A percentile compares a stretch with the other conserved stretches of the same genome.
Conservation (phyloP, 1,140 invertebrate genomes). For the Pseudobourletiella spinata region DNA sequence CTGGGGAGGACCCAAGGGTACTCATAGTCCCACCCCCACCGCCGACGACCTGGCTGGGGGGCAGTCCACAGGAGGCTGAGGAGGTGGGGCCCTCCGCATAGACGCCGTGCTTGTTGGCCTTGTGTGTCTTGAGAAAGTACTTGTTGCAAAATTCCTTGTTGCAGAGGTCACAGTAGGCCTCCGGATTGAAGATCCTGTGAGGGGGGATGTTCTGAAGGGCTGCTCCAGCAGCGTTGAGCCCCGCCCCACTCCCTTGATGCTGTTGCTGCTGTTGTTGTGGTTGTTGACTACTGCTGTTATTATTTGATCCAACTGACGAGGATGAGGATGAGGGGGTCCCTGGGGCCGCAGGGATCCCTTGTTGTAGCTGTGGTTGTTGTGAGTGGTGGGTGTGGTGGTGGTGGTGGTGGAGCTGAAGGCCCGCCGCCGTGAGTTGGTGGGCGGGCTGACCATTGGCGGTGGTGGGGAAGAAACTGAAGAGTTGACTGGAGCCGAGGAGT, state of each 20-base stretch:
- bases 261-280: too few species aligned
- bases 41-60: background rate
- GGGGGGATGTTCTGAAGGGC: slow-evolving; percentile 43
- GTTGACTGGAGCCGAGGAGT: slow-evolving; percentile 18
- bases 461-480: slow-evolving; percentile 16
- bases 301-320: slow-evolving; percentile 10
- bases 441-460: background rate
- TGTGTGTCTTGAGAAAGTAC: slow-evolving; percentile 97
- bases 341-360: background rate
- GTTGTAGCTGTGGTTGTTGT: background rate
- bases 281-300: background rate
- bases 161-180: slow-evolving; percentile 81
- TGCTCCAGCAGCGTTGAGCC: slow-evolving; percentile 1
- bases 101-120: slow-evolving; percentile 89
- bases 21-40: background rate
- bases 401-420: background rate
- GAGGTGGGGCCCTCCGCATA: slow-evolving; percentile 64
- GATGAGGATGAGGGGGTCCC: slow-evolving; percentile 29
- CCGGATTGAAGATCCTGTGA: slow-evolving; percentile 80
- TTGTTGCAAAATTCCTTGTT: slow-evolving; percentile 99
- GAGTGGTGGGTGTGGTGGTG: background rate
- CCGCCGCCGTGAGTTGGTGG: background rate
- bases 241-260: too few species aligned
- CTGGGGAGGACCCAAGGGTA: slow-evolving; percentile 1
- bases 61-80: slow-evolving; percentile 8